Evolutionary conservation across 2,797 vertebrate genomes (phyloP), one percentile per base, ranked within the genome.

Genomic region (Ptychobarbus kaznakovi): DNA sequence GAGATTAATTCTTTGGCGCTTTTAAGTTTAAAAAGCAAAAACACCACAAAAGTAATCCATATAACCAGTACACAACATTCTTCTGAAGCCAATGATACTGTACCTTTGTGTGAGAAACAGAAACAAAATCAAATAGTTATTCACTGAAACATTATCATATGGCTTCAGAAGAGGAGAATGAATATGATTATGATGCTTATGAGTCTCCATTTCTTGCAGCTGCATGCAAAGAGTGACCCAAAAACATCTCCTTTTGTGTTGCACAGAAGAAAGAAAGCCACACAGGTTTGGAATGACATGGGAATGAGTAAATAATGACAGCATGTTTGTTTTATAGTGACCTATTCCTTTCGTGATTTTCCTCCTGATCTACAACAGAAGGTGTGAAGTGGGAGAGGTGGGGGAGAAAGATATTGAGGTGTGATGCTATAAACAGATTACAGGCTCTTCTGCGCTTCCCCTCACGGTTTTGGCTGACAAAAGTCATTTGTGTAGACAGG

Each of bases 341-440:
- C 35, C 74, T 16, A 40, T n/a, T 58, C 76, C 56, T 16, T 51
- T 58, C 25, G 20, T 38, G 75, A 73, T 80, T 73, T 80, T 20
- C 13, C 46, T 28, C 35, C 51, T 32, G 9, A 40, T 70, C 7
- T 46, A 20, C 53, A 80, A 40, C 58, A 61, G 77, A 61, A 73
- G 22, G 76, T 72, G 68, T 80, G 66, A 80, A 49, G 63, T 63
- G 53, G 22, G 18, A 70, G 42, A 18, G 65, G 4, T 25, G 58
- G 44, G 32, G 73, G 72, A 68, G n/a, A 40, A 5, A 40, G 51
- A 35, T 72, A 35, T 69, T 79, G n/a, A 70, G 66, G 25, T 58
- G 49, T 25, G 65, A 69, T 84, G 82, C 61, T 68, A 11, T n/a
- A 35, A n/a, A 9, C 40, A 56, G 16, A 44, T 69, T 84, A 28